Conservation (phyloP, 2,113 vertebrate species). For the Todiramphus chloris region DNA sequence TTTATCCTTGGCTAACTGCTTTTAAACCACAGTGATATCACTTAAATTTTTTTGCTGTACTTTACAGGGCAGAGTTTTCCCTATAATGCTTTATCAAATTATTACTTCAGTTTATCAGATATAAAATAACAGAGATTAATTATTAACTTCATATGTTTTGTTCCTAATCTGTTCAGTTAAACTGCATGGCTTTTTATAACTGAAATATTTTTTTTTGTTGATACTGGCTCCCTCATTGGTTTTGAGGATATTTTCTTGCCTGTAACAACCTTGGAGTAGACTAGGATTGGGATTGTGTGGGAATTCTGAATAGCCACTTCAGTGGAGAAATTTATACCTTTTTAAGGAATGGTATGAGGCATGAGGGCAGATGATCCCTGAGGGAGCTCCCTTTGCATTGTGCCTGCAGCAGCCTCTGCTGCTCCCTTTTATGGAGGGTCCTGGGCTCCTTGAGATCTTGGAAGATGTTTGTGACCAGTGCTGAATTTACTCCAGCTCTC, state of each 20-base stretch:
- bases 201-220: neutral
- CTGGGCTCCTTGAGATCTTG: neutral
- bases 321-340: neutral
- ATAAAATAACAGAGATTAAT: constrained; percentile 16
- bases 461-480: neutral
- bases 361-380: neutral
- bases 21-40: neutral
- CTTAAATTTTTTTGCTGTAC: neutral
- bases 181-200: neutral
- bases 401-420: neutral
- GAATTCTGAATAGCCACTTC: neutral
- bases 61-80: neutral
- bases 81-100: neutral
- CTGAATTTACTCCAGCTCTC: neutral
- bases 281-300: neutral
- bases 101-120: neutral
- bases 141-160: constrained; percentile 36
- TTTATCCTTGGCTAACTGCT: neutral
- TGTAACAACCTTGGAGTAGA: neutral
- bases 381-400: neutral
- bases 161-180: neutral
- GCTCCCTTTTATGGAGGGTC: constrained; percentile 14
- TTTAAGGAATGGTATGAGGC: constrained; percentile 45
- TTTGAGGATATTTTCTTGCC: neutral
- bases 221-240: neutral